These are phyloP conservation scores for Hippopotamus amphibius DNA, from an alignment of 2,113 vertebrate species.

Conservation along the genomic window DNA sequence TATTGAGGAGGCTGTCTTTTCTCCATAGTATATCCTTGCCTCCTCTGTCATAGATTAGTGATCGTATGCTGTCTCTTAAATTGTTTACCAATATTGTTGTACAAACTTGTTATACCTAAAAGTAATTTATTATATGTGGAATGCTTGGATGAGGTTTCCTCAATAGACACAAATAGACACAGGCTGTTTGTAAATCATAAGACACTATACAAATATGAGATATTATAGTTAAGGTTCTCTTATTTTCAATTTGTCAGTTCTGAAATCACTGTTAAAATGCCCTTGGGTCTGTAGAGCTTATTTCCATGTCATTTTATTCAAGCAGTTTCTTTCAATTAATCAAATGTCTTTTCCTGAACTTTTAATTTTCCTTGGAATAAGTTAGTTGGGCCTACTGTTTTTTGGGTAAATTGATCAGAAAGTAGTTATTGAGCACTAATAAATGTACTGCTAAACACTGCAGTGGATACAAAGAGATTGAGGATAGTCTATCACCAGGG, in stretches of 20 bases:
- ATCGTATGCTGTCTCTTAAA: neutral
- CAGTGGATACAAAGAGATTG: neutral
- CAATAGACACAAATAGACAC: neutral
- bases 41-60: too few relatives aligned
- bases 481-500: neutral
- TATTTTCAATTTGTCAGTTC: conserved; percentile 24
- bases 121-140: neutral
- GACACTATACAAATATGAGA: neutral
- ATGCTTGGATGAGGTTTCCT: conserved; percentile 8
- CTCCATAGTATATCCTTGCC: too few relatives aligned
- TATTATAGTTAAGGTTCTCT: neutral
- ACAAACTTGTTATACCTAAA: conserved; percentile 56
- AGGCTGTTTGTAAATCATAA: neutral
- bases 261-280: conserved; percentile 54
- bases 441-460: neutral
- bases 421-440: neutral
- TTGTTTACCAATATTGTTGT: conserved; percentile 41
- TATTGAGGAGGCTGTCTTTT: too few relatives aligned
- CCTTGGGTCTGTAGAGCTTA: neutral
- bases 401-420: neutral
- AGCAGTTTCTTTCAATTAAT: conserved; percentile 50
- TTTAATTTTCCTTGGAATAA: neutral
- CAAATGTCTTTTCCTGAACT: conserved; percentile 46
- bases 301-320: neutral
- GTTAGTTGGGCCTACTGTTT: neutral